Evolutionary conservation across 2,113 vertebrate genomes (phyloP).

Genomic region (Lucifuga dentata): DNA sequence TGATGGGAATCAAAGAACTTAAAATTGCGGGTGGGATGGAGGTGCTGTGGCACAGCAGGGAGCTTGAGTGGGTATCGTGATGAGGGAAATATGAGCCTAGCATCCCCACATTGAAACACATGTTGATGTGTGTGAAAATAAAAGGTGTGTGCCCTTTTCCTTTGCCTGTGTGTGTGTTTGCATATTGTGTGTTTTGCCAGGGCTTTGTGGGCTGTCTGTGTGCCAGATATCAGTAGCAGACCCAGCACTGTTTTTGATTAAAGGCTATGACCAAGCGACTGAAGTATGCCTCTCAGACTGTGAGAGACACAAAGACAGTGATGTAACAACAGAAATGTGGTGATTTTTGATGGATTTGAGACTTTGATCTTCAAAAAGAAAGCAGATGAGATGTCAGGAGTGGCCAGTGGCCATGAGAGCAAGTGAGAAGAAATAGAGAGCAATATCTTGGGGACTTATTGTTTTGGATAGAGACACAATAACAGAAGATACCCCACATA

Average conservation of each 20-base stretch:
- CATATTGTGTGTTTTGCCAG: not conserved
- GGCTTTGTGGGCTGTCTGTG: not conserved
- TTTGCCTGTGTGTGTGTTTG: not conserved
- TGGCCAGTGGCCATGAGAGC: slow-evolving; percentile 12
- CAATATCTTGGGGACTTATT: slow-evolving; percentile 6
- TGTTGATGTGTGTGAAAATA: not conserved
- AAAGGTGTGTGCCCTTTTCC: not conserved
- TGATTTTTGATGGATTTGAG: not conserved
- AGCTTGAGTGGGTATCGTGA: too few species aligned
- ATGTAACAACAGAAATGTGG: slow-evolving; percentile 36
- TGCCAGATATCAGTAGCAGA: slow-evolving; percentile 2
- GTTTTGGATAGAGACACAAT: slow-evolving; percentile 8
- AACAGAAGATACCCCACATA: slow-evolving; percentile 18
- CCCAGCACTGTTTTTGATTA: slow-evolving; percentile 11
- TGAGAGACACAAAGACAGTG: slow-evolving; percentile 19
- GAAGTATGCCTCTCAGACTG: slow-evolving; percentile 17
- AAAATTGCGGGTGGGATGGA: slow-evolving; percentile 7
- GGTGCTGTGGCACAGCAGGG: slow-evolving; percentile 6
- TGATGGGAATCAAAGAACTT: slow-evolving; percentile 46
- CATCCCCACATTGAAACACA: too few species aligned
- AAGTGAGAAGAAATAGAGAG: slow-evolving; percentile 27
- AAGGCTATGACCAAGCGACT: slow-evolving; percentile 13
- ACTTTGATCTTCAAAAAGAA: slow-evolving; percentile 45
- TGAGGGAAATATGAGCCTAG: too few species aligned
- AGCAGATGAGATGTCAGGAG: slow-evolving; percentile 23